phyloP scores from a whole-genome alignment of 1,140 invertebrate species.

The Galleria mellonella region DNA sequence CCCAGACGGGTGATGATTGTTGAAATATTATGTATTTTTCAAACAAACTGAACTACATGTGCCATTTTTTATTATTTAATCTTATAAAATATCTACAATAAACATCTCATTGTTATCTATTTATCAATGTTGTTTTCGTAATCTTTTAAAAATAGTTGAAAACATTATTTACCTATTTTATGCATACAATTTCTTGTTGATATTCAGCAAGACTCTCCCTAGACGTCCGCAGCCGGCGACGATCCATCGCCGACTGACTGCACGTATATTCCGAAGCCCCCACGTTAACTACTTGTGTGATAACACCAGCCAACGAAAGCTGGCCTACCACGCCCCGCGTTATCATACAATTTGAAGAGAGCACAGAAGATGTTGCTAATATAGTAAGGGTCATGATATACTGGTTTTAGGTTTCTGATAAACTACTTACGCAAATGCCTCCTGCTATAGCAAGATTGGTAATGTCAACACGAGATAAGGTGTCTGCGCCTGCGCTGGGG shows the following conservation, averaged over 20 bases:
- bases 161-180: too few relatives aligned
- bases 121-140: too few relatives aligned
- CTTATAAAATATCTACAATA: too few relatives aligned
- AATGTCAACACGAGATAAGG: conserved; percentile 60
- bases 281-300: conserved; percentile 44
- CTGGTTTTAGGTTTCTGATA: conserved; percentile 31
- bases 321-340: conserved; percentile 14
- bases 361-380: not conserved
- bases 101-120: too few relatives aligned
- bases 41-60: too few relatives aligned
- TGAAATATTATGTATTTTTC: too few relatives aligned
- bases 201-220: conserved; percentile 16
- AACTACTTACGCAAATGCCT: conserved; percentile 64
- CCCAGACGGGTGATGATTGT: too few relatives aligned
- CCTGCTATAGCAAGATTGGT: conserved; percentile 43
- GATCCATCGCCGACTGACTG: conserved; percentile 59
- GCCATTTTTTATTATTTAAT: too few relatives aligned
- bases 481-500: conserved; percentile 40
- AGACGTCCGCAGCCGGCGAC: conserved; percentile 54
- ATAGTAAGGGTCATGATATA: conserved; percentile 16
- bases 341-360: not conserved
- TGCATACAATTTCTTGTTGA: conserved; percentile 4
- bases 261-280: conserved; percentile 26
- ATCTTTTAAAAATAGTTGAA: too few relatives aligned
- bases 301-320: conserved; percentile 28